Base-by-base conservation (phyloP, 2,888 invertebrate species). In the Sthenelais limicola region DNA sequence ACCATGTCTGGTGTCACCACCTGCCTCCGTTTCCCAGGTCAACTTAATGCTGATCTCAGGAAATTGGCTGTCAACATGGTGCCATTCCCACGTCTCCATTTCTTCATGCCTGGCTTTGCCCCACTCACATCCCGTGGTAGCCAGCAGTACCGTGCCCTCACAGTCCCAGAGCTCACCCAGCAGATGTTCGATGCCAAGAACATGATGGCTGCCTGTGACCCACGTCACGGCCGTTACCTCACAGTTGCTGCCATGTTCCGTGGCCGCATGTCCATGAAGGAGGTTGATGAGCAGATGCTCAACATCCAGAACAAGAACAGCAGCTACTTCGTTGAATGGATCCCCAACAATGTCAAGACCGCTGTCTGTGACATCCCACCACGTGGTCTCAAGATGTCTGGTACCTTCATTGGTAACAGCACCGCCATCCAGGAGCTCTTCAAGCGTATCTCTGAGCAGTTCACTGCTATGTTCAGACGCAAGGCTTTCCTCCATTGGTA, bases 21-120 rank as follows among this genome's bases (percentile, higher is more conserved):
- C 18, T 68, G 68, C 68, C 68, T 68, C 21, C 49, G 68, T 5
- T 68, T 68, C 68, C 68, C 68, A 3, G 68, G 68, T 30, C 68
- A 68, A 52, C 33, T 68, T 3, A 68, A 68, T 21, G 68, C 68
- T 5, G 68, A 68, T 33, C 51, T 68, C 32, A 15, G 68, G 18
- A 68, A 68, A 32, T 33, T 68, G 68, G 68, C 68, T 51, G 68
- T 68, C 33, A 68, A 68, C 51, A 68, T 68, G 68, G 68, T 68
- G 12, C 68, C 95, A 21, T 96, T 95, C 89, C 95, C 95, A 74
- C 92, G 94, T 79, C 90, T 95, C 58, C 94, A 95, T 86, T 95
- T 95, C 90, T 95, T 95, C 87, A 94, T 95, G 90, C 94, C 94
- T 67, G 96, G 94, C 92, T 68, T 68, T n/a, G 68, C 68, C 49